Base-by-base conservation (phyloP, 2,888 invertebrate genomes). In the Halictus ligatus region DNA sequence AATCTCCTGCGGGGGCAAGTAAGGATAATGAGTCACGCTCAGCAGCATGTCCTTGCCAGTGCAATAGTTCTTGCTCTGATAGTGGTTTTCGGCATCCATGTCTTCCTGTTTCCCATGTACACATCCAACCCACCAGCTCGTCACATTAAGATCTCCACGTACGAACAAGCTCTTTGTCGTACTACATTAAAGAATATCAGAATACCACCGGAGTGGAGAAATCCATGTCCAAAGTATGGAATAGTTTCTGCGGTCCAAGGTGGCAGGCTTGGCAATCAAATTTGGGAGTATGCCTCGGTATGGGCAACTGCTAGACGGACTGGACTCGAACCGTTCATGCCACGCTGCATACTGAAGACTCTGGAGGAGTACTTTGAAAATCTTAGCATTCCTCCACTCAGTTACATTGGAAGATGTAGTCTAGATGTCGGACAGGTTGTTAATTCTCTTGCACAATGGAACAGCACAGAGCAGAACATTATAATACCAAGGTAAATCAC, bases 81-180 rank as follows among this genome's bases (percentile, higher is more conserved):
- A 93, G 96, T 96, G 90, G 96, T 96, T 91, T 95, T 96, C 87
- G 96, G 96, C 92, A 96, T 96, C 92, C 96, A 96, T 94, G 95
- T 96, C 90, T 96, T 96, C 95, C 94, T 96, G 80, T 96, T 96
- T 94, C 96, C 96, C 78, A 94, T 96, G 94, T 96, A 96, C 94
- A 95, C 95, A 85, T 95, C 95, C 86, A 95, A 94, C 75, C 94
- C 95, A 78, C 94, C 95, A 77, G 92, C 92, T 67, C 92, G 94
- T 54, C 92, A 91, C 74, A 95, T 95, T 83, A 96, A 96, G 77
- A 95, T 96, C 86, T 95, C 95, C 80, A 95, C 96, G 77, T 96
- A 96, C 90, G 96, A 96, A 91, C 96, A 96, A 90, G 95, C 96
- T 15, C 94, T 96, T 60, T 96, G 96, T 93, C 95, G 95, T 76